Evolutionary conservation across 2,888 invertebrate species (phyloP).

Genomic region (Lapara coniferarum): DNA sequence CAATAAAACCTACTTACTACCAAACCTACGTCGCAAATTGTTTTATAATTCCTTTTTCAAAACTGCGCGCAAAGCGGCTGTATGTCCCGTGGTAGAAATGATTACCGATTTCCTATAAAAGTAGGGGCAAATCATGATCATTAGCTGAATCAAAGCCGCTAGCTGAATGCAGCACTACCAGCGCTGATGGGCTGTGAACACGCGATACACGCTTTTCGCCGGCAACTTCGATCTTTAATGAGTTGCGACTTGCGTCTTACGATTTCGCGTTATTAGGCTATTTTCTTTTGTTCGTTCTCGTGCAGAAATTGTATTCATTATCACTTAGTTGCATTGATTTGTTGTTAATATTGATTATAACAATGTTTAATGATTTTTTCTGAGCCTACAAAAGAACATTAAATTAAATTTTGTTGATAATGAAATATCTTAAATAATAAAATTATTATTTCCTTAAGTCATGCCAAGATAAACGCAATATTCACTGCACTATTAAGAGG

Average conservation of each 20-base stretch:
- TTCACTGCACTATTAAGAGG: not conserved
- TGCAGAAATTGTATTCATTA: no score
- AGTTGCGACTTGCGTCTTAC: constrained; percentile 7
- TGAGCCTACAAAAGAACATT: no score
- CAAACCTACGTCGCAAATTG: not conserved
- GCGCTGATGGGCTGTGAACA: not conserved
- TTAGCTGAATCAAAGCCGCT: constrained; percentile 10
- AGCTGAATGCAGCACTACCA: not conserved
- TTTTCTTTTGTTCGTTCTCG: constrained; percentile 3
- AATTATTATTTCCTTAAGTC: no score
- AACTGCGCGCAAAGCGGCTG: not conserved
- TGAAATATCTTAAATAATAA: no score
- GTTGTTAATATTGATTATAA: no score
- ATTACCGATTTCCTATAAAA: not conserved
- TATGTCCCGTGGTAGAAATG: constrained; percentile 4
- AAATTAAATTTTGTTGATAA: no score
- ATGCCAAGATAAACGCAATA: not conserved
- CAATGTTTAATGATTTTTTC: no score
- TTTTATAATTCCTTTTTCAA: not conserved
- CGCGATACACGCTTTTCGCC: constrained; percentile 12
- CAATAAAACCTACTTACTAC: not conserved
- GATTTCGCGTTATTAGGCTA: not conserved
- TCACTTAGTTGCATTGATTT: no score
- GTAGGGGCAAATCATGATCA: constrained; percentile 5
- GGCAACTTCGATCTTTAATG: constrained; percentile 9